phyloP scores from a whole-genome alignment of 2,888 invertebrate genomes.

The Hyles lineata region DNA sequence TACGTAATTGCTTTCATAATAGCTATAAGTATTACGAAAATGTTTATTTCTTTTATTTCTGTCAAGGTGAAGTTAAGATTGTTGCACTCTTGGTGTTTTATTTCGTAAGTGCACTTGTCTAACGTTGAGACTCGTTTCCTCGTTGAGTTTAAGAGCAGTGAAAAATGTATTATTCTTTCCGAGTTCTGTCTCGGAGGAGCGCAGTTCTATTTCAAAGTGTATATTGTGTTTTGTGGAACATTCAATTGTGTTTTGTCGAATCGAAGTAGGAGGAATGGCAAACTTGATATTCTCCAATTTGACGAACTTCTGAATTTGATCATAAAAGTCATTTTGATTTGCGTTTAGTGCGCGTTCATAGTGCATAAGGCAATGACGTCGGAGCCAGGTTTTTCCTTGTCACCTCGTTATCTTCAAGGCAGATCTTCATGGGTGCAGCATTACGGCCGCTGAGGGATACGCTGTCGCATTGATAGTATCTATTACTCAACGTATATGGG shows the following conservation, averaged over 20 bases:
- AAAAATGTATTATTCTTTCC: slow-evolving; percentile 5
- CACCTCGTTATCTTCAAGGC: slow-evolving; percentile 20
- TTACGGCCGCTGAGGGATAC: slow-evolving; percentile 3
- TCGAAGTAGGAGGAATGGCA: too few species aligned
- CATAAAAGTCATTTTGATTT: not conserved
- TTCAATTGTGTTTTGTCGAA: not conserved
- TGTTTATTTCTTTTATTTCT: slow-evolving; percentile 39
- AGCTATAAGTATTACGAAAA: slow-evolving; percentile 18
- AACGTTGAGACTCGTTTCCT: slow-evolving; percentile 49
- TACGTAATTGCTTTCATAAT: slow-evolving; percentile 13
- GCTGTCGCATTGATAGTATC: slow-evolving; percentile 21
- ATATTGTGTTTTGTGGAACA: slow-evolving; percentile 1
- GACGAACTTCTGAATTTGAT: not conserved
- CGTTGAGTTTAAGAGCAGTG: slow-evolving; percentile 35
- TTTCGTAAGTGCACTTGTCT: slow-evolving; percentile 48
- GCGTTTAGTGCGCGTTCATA: not conserved
- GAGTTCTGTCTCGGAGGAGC: slow-evolving; percentile 2
- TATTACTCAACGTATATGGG: slow-evolving; percentile 9
- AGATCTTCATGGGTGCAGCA: slow-evolving; percentile 22
- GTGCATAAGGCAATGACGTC: slow-evolving; percentile 5
- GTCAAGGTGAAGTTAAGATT: slow-evolving; percentile 44
- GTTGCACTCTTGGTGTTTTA: slow-evolving; percentile 41
- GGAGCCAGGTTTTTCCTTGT: slow-evolving; percentile 11
- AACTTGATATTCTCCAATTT: not conserved
- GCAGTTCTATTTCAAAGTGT: not conserved